Base-by-base conservation (phyloP, 2,113 vertebrate species). In the Cephalopholis sonnerati region DNA sequence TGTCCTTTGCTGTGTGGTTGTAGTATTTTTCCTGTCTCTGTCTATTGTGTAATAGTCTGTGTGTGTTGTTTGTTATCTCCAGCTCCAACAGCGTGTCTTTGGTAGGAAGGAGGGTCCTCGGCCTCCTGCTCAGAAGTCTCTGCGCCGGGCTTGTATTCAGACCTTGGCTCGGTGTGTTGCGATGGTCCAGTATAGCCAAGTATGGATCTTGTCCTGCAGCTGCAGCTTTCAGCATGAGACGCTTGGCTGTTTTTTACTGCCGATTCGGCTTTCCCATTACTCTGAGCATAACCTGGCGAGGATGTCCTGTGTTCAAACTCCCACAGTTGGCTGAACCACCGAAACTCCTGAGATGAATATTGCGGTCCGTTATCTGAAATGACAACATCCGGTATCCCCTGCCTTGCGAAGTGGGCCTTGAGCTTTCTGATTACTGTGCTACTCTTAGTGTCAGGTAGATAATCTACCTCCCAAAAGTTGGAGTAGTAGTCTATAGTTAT, bases 221-320 rank as follows among this genome's bases (percentile, higher is more conserved):
- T 2, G 3, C 3, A 16, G 62, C 62, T 50, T 81, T 74, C 20
- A 11, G 12, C 54, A 67, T 44, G 0, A 81, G 61, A 0, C 8
- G 1, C 13, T 58, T 68, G 0, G 71, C 63, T 11, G 71, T 81
- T 22, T 74, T 81, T 0, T 2, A 73, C 51, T 0, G 57, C 77
- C 7, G 77, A 80, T 16, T 72, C 48, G 0, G 59, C 59, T 11
- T 62, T 72, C 2, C 68, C 46, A 17, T 80, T 80, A 6, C 68
- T 80, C 20, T 73, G 68, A 0, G 59, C 22, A 8, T 46, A 65
- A 29, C 68, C 59, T 1, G 24, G 59, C 1, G 20, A 65, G 0
- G 77, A 46, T 0, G 66, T 79, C 4, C 18, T 70, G 57, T 64
- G 66, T 9, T 64, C 2, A 16, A 72, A 80, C 2, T 57, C 59